Percentiles rank a stretch among this genome's conserved stretches.
Conservation (phyloP, 2,113 vertebrate species). For the Pelodiscus sinensis region DNA sequence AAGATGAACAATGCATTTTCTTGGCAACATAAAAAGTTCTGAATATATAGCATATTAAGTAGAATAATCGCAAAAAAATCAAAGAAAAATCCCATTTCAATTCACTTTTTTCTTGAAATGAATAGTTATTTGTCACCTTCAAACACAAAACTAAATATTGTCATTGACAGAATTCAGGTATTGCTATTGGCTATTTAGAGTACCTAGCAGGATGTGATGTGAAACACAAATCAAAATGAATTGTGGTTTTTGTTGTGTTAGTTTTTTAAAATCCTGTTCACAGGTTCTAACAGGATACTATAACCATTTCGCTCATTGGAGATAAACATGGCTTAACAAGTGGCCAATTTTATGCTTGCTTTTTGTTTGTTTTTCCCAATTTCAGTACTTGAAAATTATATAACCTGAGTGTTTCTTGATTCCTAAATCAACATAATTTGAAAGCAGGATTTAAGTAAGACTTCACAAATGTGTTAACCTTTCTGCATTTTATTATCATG, state of each 20-base stretch:
- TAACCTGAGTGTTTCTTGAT: not conserved
- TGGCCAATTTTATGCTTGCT: constrained; percentile 36
- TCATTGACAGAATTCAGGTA: constrained; percentile 23
- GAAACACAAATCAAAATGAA: constrained; percentile 33
- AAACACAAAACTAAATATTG: constrained; percentile 47
- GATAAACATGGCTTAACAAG: constrained; percentile 58
- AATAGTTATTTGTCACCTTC: constrained; percentile 27
- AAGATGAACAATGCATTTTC: constrained; percentile 8
- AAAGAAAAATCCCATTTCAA: not conserved
- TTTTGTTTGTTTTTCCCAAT: constrained; percentile 5
- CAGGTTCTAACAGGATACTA: constrained; percentile 54
- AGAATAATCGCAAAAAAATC: not conserved
- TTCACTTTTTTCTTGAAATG: not conserved
- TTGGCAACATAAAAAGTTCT: not conserved
- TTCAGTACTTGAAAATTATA: constrained; percentile 47
- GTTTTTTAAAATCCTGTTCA: constrained; percentile 42
- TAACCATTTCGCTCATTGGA: constrained; percentile 62
- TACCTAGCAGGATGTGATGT: not conserved
- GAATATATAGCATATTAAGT: not conserved
- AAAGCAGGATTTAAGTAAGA: constrained; percentile 38
- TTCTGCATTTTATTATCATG: constrained; percentile 13
- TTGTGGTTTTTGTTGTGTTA: constrained; percentile 1
- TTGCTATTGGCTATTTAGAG: constrained; percentile 26
- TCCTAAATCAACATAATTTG: constrained; percentile 23
- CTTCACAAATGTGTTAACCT: constrained; percentile 37